These are phyloP conservation scores for Pristionchus fissidentatus DNA, from an alignment of 2,888 invertebrate species.

Conservation along the genomic window DNA sequence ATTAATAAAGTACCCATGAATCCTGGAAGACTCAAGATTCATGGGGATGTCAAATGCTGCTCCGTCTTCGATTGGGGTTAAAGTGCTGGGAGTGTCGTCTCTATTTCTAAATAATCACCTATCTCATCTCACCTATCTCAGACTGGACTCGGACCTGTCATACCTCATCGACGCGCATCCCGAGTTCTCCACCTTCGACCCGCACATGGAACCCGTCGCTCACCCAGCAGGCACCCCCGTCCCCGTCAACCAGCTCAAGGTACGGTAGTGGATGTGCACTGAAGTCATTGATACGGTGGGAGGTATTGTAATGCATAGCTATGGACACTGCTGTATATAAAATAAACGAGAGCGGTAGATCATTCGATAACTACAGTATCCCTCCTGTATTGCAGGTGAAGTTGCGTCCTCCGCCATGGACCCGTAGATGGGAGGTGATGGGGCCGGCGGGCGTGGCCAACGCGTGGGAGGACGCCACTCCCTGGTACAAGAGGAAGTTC, in stretches of 20 bases:
- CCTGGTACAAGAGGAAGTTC: conserved; percentile 73
- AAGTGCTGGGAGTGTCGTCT: too few species aligned
- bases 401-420: conserved; percentile 86
- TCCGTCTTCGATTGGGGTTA: too few species aligned
- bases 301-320: not conserved
- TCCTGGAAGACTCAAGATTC: too few species aligned
- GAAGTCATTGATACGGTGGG: not conserved
- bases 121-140: not conserved
- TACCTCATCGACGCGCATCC: conserved; percentile 88
- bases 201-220: conserved; percentile 90
- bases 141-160: conserved; percentile 87
- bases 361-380: conserved; percentile 22
- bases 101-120: too few species aligned
- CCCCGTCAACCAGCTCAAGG: conserved; percentile 83
- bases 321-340: not conserved
- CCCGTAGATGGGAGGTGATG: conserved; percentile 83
- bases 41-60: too few species aligned
- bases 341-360: not conserved
- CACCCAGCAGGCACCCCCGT: conserved; percentile 85
- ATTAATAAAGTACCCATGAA: too few species aligned
- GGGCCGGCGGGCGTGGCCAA: conserved; percentile 71
- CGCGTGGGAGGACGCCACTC: conserved; percentile 68
- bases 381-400: conserved; percentile 77
- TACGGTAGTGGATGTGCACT: conserved; percentile 56
- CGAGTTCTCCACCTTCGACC: conserved; percentile 89